Conservation (phyloP, 2,888 invertebrate genomes). For the Graphium colonna region DNA sequence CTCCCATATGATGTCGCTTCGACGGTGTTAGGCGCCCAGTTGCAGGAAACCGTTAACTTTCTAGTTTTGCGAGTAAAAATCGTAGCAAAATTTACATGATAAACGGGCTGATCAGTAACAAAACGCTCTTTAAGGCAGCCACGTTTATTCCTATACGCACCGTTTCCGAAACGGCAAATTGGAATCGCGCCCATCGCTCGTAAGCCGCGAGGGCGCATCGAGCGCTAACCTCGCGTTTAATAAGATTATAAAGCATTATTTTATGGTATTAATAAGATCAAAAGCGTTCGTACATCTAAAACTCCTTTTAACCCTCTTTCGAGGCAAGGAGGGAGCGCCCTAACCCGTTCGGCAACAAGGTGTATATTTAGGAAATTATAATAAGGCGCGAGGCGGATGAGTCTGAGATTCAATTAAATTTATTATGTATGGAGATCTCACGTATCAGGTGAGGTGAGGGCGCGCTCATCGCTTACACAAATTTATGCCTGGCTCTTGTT, state of each 20-base stretch:
- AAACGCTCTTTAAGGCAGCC: too few relatives aligned
- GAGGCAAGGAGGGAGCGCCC: slow-evolving; percentile 72
- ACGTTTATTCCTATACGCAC: background rate
- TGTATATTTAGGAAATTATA: slow-evolving; percentile 74
- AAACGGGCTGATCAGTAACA: too few relatives aligned
- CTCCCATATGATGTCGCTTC: too few relatives aligned
- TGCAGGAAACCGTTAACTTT: too few relatives aligned
- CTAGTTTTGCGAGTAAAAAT: too few relatives aligned
- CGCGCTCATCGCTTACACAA: slow-evolving; percentile 69
- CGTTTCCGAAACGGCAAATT: slow-evolving; percentile 52
- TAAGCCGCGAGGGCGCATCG: slow-evolving; percentile 57
- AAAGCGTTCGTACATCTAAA: slow-evolving; percentile 83
- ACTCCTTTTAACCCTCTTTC: slow-evolving; percentile 81
- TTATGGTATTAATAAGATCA: slow-evolving; percentile 88
- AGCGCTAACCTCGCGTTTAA: slow-evolving; percentile 86
- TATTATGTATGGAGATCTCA: slow-evolving; percentile 78
- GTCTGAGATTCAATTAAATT: slow-evolving; percentile 77
- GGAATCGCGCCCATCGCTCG: slow-evolving; percentile 58
- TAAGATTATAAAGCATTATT: slow-evolving; percentile 88
- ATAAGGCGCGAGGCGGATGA: slow-evolving; percentile 71
- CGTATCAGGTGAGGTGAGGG: slow-evolving; percentile 67
- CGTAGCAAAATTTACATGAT: too few relatives aligned
- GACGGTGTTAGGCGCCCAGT: too few relatives aligned
- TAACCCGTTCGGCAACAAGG: slow-evolving; percentile 64
- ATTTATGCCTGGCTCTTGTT: slow-evolving; percentile 35